Base-by-base conservation (phyloP, 2,797 vertebrate species). In the Cynopterus sphinx region DNA sequence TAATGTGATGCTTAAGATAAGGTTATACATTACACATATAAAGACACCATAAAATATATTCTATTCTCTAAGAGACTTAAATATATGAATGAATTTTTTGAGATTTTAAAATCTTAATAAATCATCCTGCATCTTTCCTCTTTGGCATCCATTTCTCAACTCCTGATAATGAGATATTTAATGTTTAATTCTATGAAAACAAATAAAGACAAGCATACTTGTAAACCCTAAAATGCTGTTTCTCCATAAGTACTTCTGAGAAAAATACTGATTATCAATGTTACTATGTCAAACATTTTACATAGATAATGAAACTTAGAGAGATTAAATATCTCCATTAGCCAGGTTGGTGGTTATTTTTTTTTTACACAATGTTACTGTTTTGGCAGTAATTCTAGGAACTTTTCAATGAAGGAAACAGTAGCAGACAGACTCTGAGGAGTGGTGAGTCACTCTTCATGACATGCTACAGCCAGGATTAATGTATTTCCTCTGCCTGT, bases 31-130 rank as follows among this genome's bases (percentile, higher is more conserved):
- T 91, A 26, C 13, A 55, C 4, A 28, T 24, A 22, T 15, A 67
- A 59, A 53, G 65, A 79, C 16, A 57, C 36, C 31, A 89, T 84
- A 83, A 91, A 94, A 96, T 82, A 59, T 9, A 55, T 82, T 94
- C 36, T 88, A 16, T 49, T 68, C 33, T 53, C 39, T 55, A 87
- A 65, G 11, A 22, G n/a, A 46, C 33, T 92, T 59, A 57, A 17
- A 33, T 28, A 19, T 65, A 41, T 73, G 6, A 87, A 79, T 63
- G 31, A 94, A 84, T 2, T 71, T 91, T 90, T 46, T 90, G 6
- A 28, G 36, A 95, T 33, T 36, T 77, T 87, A 57, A 8, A 74
- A 53, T 49, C 59, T 21, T 67, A 36, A 28, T 59, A 75, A 96
- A 41, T 68, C 43, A 46, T 9, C 8, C 41, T 71, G 33, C 51